phyloP scores from a whole-genome alignment of 2,797 vertebrate genomes.

The Paguma larvata region DNA sequence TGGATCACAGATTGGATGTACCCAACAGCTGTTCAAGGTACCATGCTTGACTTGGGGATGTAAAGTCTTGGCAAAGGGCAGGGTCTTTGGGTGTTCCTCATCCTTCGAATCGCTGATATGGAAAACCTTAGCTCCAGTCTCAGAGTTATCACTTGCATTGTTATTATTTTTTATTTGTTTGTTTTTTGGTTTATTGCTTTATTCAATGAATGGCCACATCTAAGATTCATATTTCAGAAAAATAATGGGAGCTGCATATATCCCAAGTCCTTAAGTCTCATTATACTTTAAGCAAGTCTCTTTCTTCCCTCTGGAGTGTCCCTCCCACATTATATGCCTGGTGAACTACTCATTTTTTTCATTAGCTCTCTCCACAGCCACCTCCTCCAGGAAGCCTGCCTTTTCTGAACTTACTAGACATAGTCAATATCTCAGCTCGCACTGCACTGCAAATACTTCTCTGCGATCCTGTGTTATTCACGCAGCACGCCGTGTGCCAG shows the following conservation, averaged over 20 bases:
- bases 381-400: not conserved
- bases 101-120: not conserved
- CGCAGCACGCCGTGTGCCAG: too few species aligned
- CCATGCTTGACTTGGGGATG: not conserved
- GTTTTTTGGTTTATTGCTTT: not conserved
- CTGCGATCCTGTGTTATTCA: too few species aligned
- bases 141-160: not conserved
- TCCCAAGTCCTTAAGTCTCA: not conserved
- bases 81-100: not conserved
- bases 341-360: not conserved
- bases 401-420: not conserved
- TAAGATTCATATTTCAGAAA: not conserved
- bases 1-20: not conserved
- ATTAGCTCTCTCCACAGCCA: not conserved
- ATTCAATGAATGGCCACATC: not conserved
- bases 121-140: not conserved
- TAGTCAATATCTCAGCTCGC: not conserved
- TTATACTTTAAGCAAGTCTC: not conserved
- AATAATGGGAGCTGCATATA: not conserved
- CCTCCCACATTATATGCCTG: not conserved
- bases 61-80: not conserved
- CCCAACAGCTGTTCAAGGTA: not conserved
- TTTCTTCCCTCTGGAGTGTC: not conserved
- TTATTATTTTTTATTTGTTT: not conserved
- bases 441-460: not conserved